Conservation (phyloP, 2,113 vertebrate genomes). For the Bos javanicus region DNA sequence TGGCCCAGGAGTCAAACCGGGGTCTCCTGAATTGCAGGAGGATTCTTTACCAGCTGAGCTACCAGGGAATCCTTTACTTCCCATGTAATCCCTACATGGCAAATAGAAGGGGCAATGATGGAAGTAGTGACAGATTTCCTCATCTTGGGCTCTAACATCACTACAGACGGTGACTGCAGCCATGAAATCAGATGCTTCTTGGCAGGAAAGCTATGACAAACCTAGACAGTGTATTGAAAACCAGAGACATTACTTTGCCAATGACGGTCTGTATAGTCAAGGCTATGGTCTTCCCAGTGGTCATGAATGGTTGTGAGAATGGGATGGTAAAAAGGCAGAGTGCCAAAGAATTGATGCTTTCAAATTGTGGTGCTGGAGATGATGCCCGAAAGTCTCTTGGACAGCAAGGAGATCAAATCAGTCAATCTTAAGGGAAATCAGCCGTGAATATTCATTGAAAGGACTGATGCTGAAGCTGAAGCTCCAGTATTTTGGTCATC, state of each 20-base stretch:
- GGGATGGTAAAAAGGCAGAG: not conserved
- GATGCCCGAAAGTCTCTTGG: fast-evolving
- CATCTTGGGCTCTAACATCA: not conserved
- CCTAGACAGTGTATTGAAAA: not conserved
- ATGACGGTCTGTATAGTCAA: not conserved
- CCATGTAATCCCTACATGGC: not conserved
- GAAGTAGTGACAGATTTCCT: not conserved
- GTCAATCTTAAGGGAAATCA: not conserved
- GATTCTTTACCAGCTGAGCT: not conserved
- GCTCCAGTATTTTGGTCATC: not conserved
- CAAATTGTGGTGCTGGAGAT: not conserved
- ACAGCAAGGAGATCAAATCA: not conserved
- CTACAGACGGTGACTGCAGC: not conserved
- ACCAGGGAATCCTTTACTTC: not conserved
- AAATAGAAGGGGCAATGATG: not conserved
- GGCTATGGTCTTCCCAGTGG: not conserved
- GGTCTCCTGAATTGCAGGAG: not conserved
- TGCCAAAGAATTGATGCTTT: not conserved
- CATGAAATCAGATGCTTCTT: not conserved
- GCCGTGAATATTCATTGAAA: not conserved
- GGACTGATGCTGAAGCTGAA: not conserved
- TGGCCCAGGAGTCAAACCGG: not conserved
- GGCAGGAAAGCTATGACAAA: not conserved
- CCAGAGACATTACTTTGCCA: not conserved
- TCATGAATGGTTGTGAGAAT: not conserved